phyloP scores from a whole-genome alignment of 1,140 invertebrate genomes.

The Stenopsyche tienmushanensis region DNA sequence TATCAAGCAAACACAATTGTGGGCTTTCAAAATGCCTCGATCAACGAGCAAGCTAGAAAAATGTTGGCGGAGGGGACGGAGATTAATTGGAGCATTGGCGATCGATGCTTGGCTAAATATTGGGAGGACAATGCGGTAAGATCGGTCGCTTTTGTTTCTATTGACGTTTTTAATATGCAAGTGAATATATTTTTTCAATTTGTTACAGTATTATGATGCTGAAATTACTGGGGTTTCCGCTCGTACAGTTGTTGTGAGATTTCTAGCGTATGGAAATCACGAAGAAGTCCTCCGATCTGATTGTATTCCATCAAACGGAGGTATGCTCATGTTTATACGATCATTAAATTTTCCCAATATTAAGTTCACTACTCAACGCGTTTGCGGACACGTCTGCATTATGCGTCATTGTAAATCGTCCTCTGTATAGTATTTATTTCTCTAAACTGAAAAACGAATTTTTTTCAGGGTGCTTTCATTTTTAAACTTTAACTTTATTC shows the following conservation, averaged over 20 bases:
- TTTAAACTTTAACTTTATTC: no score
- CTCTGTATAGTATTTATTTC: no score
- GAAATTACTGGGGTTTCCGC: conserved; percentile 76
- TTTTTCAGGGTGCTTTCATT: no score
- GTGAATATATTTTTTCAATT: neutral
- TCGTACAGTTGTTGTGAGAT: conserved; percentile 80
- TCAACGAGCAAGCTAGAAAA: conserved; percentile 61
- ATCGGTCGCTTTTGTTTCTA: conserved; percentile 44
- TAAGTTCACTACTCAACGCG: no score
- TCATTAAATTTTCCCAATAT: no score
- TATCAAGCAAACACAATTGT: conserved; percentile 60
- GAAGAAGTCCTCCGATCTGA: conserved; percentile 82
- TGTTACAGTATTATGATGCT: conserved; percentile 80
- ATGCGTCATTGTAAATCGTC: no score
- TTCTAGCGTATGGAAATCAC: conserved; percentile 84
- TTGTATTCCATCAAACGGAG: conserved; percentile 67
- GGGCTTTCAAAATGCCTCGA: conserved; percentile 61
- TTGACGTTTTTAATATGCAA: neutral
- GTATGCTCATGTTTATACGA: neutral
- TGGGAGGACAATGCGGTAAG: conserved; percentile 90
- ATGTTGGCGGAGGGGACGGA: conserved; percentile 49
- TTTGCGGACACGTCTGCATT: no score
- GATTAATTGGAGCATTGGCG: conserved; percentile 73
- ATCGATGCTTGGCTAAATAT: conserved; percentile 84
- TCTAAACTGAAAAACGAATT: no score